phyloP scores from a whole-genome alignment of 2,888 invertebrate species.

The Anagyrus pseudococci region DNA sequence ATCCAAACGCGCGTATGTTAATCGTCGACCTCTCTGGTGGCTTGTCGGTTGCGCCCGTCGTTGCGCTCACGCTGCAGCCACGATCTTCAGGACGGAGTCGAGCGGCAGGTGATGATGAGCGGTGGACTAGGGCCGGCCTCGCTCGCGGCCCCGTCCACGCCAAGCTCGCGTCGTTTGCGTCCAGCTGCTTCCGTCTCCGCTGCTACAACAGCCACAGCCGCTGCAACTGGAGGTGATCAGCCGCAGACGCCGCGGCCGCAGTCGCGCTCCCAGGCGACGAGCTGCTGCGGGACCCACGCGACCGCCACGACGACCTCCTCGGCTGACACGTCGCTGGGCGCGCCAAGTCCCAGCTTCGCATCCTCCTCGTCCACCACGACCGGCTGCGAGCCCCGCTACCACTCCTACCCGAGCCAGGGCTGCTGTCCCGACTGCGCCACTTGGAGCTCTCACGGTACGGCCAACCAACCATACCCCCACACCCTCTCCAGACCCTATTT shows the following conservation, averaged over 20 bases:
- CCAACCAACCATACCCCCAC: background rate
- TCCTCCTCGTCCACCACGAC: constrained; percentile 51
- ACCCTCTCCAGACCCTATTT: background rate
- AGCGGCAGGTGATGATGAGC: constrained; percentile 70
- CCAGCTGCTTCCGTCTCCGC: constrained; percentile 46
- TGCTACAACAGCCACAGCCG: constrained; percentile 2
- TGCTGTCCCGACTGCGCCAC: constrained; percentile 59
- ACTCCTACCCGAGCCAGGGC: constrained; percentile 55
- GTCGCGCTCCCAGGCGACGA: constrained; percentile 38
- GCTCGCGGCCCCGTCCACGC: constrained; percentile 38
- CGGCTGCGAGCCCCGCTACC: constrained; percentile 52
- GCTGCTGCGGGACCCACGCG: constrained; percentile 43
- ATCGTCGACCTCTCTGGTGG: too few species aligned
- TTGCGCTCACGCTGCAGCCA: constrained; percentile 55
- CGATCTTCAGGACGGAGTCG: constrained; percentile 68
- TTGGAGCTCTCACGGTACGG: constrained; percentile 60
- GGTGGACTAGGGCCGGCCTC: constrained; percentile 17
- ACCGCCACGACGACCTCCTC: constrained; percentile 35
- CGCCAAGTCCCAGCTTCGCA: constrained; percentile 40
- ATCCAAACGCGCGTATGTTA: too few species aligned
- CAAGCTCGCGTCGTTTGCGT: constrained; percentile 45
- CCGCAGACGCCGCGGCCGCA: too few species aligned
- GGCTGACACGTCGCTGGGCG: constrained; percentile 40
- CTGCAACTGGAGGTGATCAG: too few species aligned
- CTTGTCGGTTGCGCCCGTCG: too few species aligned